These are phyloP conservation scores for Brachionus rubens DNA, from an alignment of 1,140 invertebrate genomes.

Conservation along the genomic window DNA sequence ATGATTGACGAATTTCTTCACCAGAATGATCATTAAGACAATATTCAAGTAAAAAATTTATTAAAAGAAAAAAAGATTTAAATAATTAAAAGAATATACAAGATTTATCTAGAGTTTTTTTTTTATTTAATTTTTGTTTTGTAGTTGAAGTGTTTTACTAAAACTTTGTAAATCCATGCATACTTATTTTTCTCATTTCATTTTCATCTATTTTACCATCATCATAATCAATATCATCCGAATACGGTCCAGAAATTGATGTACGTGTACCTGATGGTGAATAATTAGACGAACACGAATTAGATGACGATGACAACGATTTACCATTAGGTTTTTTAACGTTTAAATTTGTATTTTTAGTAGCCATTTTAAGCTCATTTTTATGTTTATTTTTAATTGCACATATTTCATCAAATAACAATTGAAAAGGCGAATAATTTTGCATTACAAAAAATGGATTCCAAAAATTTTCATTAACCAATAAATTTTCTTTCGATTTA, in stretches of 20 bases:
- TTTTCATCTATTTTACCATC: neutral
- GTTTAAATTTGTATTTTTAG: neutral
- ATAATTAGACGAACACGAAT: constrained; percentile 11
- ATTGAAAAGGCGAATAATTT: constrained; percentile 42
- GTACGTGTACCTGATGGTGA: neutral
- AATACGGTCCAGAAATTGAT: neutral
- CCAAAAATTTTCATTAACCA: constrained; percentile 44
- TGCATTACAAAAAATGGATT: constrained; percentile 35
- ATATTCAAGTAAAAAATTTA: too few species aligned
- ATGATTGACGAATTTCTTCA: too few species aligned
- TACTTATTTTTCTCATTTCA: neutral
- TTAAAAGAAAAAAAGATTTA: too few species aligned
- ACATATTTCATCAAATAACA: constrained; percentile 43
- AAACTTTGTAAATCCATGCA: constrained; percentile 9
- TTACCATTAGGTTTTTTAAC: neutral
- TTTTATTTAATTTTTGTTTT: neutral
- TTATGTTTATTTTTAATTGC: constrained; percentile 2
- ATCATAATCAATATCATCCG: neutral
- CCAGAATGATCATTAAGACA: too few species aligned
- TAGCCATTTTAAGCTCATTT: neutral
- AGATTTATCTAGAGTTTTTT: too few species aligned
- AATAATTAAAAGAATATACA: too few species aligned
- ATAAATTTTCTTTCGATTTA: neutral
- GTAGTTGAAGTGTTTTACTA: neutral
- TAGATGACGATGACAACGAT: constrained; percentile 11